A percentile compares a stretch with the other conserved stretches of the same genome.
Evolutionary conservation across 1,140 invertebrate species (phyloP).

Genomic region (Diorhabda carinulata): DNA sequence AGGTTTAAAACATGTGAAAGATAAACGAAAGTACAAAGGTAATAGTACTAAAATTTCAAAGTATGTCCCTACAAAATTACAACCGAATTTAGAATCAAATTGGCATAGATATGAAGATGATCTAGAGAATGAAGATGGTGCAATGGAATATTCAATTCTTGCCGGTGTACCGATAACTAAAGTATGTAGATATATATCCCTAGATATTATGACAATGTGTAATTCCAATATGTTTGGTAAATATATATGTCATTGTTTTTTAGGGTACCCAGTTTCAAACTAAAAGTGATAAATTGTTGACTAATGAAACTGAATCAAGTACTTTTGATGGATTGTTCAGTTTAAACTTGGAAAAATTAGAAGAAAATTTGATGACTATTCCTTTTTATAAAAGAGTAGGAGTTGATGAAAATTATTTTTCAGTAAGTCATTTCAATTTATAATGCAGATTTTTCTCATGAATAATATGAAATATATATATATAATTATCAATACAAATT

Average conservation of each 20-base stretch:
- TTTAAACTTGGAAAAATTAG: conserved; percentile 35
- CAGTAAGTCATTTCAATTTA: conserved; percentile 25
- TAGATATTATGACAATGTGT: no score
- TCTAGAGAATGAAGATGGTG: conserved; percentile 9
- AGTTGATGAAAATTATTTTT: conserved; percentile 33
- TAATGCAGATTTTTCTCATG: no score
- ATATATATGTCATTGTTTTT: conserved; percentile 11
- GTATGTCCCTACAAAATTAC: conserved; percentile 23
- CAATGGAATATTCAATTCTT: conserved; percentile 32
- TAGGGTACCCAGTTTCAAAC: conserved; percentile 38
- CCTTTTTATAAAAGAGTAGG: conserved; percentile 35
- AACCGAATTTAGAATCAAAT: conserved; percentile 29
- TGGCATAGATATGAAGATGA: conserved; percentile 36
- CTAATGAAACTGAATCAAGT: conserved; percentile 16
- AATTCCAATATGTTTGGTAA: no score
- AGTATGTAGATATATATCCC: background rate
- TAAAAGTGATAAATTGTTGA: conserved; percentile 28
- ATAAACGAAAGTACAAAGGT: conserved; percentile 33
- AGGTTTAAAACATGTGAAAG: conserved; percentile 28
- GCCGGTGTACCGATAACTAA: conserved; percentile 18
- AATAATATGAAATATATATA: no score
- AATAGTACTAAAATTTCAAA: conserved; percentile 20
- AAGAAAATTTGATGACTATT: conserved; percentile 33
- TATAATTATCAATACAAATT: no score
- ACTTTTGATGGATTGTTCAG: conserved; percentile 28